Base-by-base conservation (phyloP, 1,140 invertebrate genomes). In the Drosophila varians region DNA sequence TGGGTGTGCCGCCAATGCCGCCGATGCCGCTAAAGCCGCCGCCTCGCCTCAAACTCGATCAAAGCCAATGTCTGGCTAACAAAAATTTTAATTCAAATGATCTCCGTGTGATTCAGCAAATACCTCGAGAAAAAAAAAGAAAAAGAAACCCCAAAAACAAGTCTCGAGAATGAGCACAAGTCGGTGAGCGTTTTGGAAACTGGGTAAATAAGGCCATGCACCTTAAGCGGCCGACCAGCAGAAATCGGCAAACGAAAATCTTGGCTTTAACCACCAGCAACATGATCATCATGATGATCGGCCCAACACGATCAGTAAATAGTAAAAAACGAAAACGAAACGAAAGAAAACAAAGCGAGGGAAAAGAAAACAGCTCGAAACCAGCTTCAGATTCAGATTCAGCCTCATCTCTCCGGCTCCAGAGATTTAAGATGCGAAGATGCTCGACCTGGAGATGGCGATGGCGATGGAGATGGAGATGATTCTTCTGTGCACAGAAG, bases 141-240 rank as follows among this genome's bases (percentile, higher is more conserved):
- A 16, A 34, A 12, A 26, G 40, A 11, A 57, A 56, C n/a, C 19
- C 42, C 26, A 7, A 26, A 12, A 47, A 47, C 8, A 3, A 12
- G 45, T 43, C 58, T 16, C 19, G 23, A 49, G 57, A 61, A 75
- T 46, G 52, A 26, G 45, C 49, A 68, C 47, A 71, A 82, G 61
- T 73, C 55, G 56, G 47, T 40, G 34, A 64, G 53, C 61, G 73
- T 73, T 84, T 78, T 72, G 48, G 51, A 89, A 90, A 82, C 74
- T 90, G 79, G 88, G 88, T 90, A 88, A 90, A 90, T 84, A 90
- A 90, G 88, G 88, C 88, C 88, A 90, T 88, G 83, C 72, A 90
- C 76, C 78, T 84, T 79, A 56, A 76, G 60, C 54, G 26, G 58
- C 57, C 57, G 18, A 26, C 38, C 19, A n/a, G 28, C 18, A 45